phyloP scores from a whole-genome alignment of 2,113 vertebrate genomes.

The Otolemur garnettii region DNA sequence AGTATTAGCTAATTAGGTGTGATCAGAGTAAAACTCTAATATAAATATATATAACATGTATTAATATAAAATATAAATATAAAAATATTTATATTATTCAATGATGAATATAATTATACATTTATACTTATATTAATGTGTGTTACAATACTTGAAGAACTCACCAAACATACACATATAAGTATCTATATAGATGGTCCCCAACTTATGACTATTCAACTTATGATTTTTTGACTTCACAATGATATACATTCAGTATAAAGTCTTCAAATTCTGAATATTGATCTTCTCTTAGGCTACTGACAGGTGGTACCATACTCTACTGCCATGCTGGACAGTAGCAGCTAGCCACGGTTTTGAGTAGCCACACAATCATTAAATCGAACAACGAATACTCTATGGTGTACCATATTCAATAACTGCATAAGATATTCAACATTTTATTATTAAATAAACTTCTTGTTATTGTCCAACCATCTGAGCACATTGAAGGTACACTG shows the following conservation, averaged over 20 bases:
- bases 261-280: not conserved
- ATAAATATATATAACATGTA: not conserved
- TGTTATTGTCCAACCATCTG: not conserved
- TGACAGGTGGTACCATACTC: not conserved
- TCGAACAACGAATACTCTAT: not conserved
- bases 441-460: not conserved
- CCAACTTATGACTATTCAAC: not conserved
- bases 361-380: not conserved
- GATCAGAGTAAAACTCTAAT: not conserved
- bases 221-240: not conserved
- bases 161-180: not conserved
- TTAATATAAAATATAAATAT: too few species aligned
- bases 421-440: not conserved
- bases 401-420: not conserved
- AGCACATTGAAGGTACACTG: not conserved
- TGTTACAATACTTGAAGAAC: not conserved
- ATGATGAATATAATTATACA: not conserved
- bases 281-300: not conserved
- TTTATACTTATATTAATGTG: not conserved
- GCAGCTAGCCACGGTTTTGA: not conserved
- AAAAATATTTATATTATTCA: not conserved
- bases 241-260: not conserved
- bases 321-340: not conserved
- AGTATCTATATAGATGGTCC: not conserved
- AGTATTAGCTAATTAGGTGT: not conserved